Percentiles rank a stretch among this genome's conserved stretches.
These are phyloP conservation scores for Spilosoma lubricipeda DNA, from an alignment of 2,888 invertebrate species.

Conservation along the genomic window DNA sequence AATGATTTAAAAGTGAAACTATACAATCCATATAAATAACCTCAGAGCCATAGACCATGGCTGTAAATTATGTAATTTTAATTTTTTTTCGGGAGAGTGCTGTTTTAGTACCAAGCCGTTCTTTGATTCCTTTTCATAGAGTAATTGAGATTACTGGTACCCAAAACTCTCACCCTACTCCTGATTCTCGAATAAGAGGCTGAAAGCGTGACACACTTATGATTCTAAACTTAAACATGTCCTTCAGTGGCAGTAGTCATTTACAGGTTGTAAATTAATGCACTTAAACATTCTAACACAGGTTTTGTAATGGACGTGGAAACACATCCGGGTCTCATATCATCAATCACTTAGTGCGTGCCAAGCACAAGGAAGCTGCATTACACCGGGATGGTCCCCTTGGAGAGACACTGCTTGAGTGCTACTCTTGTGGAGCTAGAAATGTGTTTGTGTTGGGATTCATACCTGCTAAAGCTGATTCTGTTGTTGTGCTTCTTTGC, in stretches of 20 bases:
- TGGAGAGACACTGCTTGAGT: constrained; percentile 98
- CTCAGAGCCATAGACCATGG: too few species aligned
- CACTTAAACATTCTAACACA: constrained; percentile 38
- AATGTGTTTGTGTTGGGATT: constrained; percentile 99
- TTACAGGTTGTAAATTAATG: too few species aligned
- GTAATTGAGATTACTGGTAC: too few species aligned
- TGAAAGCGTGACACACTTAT: too few species aligned
- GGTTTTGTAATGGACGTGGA: constrained; percentile 99
- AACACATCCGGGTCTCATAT: constrained; percentile 99
- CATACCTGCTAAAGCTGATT: constrained; percentile 99
- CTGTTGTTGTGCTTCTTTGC: constrained; percentile 98
- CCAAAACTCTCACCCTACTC: too few species aligned
- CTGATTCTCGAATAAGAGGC: too few species aligned
- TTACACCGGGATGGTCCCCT: constrained; percentile 98
- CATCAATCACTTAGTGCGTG: constrained; percentile 98
- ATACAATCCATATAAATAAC: too few species aligned
- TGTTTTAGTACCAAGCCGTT: too few species aligned
- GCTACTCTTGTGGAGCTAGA: constrained; percentile 99
- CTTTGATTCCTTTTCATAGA: too few species aligned
- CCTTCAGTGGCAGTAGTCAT: too few species aligned
- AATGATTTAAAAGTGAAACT: not conserved
- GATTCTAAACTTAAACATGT: too few species aligned
- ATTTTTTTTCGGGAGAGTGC: not conserved
- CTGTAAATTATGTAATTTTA: not conserved
- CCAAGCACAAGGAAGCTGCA: constrained; percentile 99